Percentiles rank a stretch among this genome's conserved stretches.
phyloP scores from a whole-genome alignment of 2,888 invertebrate genomes.

The Dryocosmus kuriphilus region DNA sequence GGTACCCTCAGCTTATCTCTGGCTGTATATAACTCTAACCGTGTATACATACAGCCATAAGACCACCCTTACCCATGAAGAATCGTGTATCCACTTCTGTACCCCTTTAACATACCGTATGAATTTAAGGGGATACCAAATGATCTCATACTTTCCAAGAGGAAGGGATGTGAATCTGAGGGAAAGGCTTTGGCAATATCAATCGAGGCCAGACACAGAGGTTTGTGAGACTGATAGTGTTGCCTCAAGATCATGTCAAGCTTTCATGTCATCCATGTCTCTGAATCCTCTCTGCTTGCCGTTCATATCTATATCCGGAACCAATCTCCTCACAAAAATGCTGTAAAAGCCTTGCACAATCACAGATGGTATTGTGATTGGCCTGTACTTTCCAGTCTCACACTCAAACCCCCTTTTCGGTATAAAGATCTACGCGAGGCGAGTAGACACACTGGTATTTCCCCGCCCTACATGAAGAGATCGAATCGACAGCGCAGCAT shows the following conservation, averaged over 20 bases:
- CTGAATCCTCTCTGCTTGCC: conserved; percentile 54
- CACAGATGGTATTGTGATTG: conserved; percentile 49
- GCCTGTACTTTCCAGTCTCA: conserved; percentile 41
- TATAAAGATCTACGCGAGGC: conserved; percentile 46
- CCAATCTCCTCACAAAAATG: conserved; percentile 50
- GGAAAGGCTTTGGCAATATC: conserved; percentile 56
- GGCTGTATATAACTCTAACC: too few relatives aligned
- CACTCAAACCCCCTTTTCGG: conserved; percentile 36
- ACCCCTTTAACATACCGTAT: not conserved
- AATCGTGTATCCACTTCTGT: not conserved
- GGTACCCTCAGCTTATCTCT: too few relatives aligned
- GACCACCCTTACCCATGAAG: not conserved
- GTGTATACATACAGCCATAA: not conserved
- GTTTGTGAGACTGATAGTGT: conserved; percentile 43
- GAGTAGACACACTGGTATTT: conserved; percentile 62
- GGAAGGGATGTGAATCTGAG: conserved; percentile 42
- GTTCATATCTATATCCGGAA: conserved; percentile 51
- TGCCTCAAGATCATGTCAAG: conserved; percentile 46
- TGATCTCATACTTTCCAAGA: not conserved
- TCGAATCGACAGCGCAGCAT: conserved; percentile 40
- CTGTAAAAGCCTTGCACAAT: conserved; percentile 53
- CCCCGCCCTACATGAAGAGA: conserved; percentile 29
- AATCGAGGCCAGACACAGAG: conserved; percentile 49
- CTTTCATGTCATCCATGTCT: conserved; percentile 42
- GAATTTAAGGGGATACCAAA: not conserved